These are phyloP conservation scores for Todiramphus chloris DNA, from an alignment of 2,113 vertebrate species.

Conservation along the genomic window DNA sequence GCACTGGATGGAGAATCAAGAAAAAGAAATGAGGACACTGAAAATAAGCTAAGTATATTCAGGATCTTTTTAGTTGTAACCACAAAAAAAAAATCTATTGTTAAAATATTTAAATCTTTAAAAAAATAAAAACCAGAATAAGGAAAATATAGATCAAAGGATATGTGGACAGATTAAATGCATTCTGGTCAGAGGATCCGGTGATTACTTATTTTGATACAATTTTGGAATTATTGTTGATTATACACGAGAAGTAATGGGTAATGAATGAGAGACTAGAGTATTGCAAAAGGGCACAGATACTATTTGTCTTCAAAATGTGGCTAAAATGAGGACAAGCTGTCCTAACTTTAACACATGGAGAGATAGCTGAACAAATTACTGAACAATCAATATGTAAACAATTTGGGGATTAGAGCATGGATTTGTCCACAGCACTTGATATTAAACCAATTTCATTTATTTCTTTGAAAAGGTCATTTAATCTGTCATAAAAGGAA, in stretches of 20 bases:
- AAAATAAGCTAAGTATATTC: background rate
- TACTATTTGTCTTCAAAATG: background rate
- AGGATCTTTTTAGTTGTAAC: background rate
- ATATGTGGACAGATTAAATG: background rate
- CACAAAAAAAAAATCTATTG: background rate
- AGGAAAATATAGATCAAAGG: background rate
- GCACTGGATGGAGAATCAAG: background rate
- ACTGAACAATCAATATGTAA: background rate
- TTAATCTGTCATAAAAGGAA: background rate
- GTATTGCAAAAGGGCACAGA: background rate
- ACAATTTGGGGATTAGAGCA: background rate
- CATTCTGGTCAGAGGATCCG: background rate
- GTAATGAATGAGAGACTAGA: background rate
- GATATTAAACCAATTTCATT: background rate
- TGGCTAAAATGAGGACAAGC: background rate
- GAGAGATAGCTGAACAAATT: background rate
- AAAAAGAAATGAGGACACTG: background rate
- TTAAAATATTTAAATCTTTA: background rate
- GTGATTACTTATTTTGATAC: background rate
- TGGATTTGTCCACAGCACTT: background rate
- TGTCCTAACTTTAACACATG: background rate
- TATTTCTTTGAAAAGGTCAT: constrained; percentile 14
- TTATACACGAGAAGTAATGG: background rate
- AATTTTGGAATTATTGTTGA: background rate
- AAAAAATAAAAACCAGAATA: background rate